These are phyloP conservation scores for Aethina tumida DNA, from an alignment of 1,140 invertebrate species.

Conservation along the genomic window DNA sequence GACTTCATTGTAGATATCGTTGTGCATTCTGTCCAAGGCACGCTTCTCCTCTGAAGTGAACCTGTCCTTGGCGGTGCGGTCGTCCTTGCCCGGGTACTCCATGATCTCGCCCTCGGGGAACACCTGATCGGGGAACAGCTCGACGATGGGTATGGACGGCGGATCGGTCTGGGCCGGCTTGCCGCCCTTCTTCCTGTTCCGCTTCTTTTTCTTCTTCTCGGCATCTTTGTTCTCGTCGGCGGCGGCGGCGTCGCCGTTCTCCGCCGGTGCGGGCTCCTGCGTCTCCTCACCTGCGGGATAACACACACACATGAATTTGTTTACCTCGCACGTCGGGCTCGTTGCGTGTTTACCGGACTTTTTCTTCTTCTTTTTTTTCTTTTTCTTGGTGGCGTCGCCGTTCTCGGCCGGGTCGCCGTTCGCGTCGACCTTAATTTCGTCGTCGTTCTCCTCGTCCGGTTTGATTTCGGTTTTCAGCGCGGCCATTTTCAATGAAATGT, in stretches of 20 bases:
- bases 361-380: slow-evolving; percentile 52
- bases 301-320: slow-evolving; percentile 20
- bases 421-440: slow-evolving; percentile 26
- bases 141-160: slow-evolving; percentile 74
- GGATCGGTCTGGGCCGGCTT: slow-evolving; percentile 65
- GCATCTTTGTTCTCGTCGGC: slow-evolving; percentile 36
- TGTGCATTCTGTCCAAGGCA: slow-evolving; percentile 66
- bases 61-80: slow-evolving; percentile 76
- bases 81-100: slow-evolving; percentile 64
- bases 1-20: slow-evolving; percentile 91
- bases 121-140: slow-evolving; percentile 72
- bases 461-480: slow-evolving; percentile 33
- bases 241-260: slow-evolving; percentile 34
- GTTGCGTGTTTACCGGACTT: slow-evolving; percentile 28
- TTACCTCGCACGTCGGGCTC: slow-evolving; percentile 6
- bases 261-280: slow-evolving; percentile 17
- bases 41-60: slow-evolving; percentile 87
- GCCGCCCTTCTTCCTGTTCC: slow-evolving; percentile 38
- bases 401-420: slow-evolving; percentile 31
- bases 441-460: slow-evolving; percentile 25
- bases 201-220: slow-evolving; percentile 50
- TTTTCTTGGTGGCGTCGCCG: slow-evolving; percentile 46
- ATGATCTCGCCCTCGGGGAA: slow-evolving; percentile 74
- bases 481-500: slow-evolving; percentile 30
- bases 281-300: slow-evolving; percentile 10